A percentile compares a stretch with the other conserved stretches of the same genome.
Conservation (phyloP, 1,140 invertebrate species). For the Habropoda laboriosa region DNA sequence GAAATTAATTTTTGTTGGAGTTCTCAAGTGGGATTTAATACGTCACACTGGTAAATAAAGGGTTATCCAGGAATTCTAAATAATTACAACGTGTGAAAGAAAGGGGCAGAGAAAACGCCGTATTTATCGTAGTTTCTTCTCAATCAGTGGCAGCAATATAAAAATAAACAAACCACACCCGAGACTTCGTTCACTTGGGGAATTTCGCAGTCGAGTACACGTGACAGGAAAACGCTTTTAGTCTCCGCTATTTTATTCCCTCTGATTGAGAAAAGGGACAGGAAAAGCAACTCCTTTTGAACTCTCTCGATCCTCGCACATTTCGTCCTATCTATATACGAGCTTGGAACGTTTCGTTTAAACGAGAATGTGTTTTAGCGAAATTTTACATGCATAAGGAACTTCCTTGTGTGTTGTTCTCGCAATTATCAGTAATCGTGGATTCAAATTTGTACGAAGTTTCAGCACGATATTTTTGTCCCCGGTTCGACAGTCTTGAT, state of each 20-base stretch:
- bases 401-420: too few relatives aligned
- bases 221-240: slow-evolving; percentile 38
- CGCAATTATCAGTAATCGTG: background rate
- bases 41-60: too few relatives aligned
- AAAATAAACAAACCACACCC: slow-evolving; percentile 8
- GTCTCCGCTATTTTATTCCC: slow-evolving; percentile 9
- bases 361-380: background rate
- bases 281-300: background rate
- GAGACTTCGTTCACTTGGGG: background rate
- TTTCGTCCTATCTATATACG: background rate
- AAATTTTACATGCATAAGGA: too few relatives aligned
- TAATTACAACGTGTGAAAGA: background rate
- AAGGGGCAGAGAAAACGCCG: background rate
- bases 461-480: too few relatives aligned
- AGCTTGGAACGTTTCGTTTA: too few relatives aligned
- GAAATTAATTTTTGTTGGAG: too few relatives aligned
- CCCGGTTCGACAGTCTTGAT: too few relatives aligned
- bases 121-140: background rate
- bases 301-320: background rate
- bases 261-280: background rate
- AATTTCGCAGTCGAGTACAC: slow-evolving; percentile 22
- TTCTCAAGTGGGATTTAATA: too few relatives aligned
- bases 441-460: background rate
- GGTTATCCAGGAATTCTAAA: too few relatives aligned
- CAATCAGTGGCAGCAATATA: slow-evolving; percentile 4